phyloP scores from a whole-genome alignment of 2,888 invertebrate genomes.

The Pteria penguin region DNA sequence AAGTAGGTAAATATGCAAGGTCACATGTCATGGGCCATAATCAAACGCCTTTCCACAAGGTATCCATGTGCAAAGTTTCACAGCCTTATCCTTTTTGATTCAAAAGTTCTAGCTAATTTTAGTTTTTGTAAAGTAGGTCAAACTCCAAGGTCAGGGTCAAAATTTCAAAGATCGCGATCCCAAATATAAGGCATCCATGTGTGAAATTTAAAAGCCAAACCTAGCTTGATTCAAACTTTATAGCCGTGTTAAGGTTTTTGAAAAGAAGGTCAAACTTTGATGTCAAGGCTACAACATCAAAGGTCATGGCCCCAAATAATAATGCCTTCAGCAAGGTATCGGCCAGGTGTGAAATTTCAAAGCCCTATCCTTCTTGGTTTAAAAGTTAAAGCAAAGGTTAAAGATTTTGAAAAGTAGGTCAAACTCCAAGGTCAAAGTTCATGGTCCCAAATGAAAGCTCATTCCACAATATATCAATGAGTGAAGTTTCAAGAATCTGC shows the following conservation, averaged over 20 bases:
- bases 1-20: background rate
- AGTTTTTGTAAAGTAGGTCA: background rate
- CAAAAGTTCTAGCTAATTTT: background rate
- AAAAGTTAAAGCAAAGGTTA: too few relatives aligned
- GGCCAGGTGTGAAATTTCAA: too few relatives aligned
- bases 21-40: background rate
- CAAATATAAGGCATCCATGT: background rate
- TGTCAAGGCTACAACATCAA: background rate
- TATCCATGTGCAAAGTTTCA: background rate
- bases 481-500: too few relatives aligned
- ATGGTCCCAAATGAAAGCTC: too few relatives aligned
- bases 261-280: background rate
- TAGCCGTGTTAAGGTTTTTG: background rate
- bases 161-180: background rate
- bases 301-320: too few relatives aligned
- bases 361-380: too few relatives aligned
- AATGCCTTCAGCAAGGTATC: too few relatives aligned
- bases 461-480: too few relatives aligned
- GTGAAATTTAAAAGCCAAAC: background rate
- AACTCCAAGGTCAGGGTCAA: background rate
- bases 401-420: too few relatives aligned
- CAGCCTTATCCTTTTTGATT: background rate
- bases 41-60: background rate
- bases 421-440: too few relatives aligned
- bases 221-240: too few relatives aligned